A percentile compares a stretch with the other conserved stretches of the same genome.
These are phyloP conservation scores for Mya arenaria DNA, from an alignment of 1,140 invertebrate genomes.

Conservation along the genomic window DNA sequence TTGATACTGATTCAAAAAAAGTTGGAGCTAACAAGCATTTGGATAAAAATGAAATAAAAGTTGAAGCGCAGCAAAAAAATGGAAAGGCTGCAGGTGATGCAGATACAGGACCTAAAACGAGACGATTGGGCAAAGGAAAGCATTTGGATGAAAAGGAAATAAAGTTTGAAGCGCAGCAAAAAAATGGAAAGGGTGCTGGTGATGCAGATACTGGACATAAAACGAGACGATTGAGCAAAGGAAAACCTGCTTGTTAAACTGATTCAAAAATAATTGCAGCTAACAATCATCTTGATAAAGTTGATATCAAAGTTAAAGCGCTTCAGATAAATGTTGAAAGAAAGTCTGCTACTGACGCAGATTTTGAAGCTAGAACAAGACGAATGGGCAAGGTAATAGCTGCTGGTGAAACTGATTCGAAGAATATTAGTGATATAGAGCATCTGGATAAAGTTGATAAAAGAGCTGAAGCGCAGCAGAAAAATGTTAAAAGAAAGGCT, in stretches of 20 bases:
- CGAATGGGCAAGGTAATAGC: too few species aligned
- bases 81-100: background rate
- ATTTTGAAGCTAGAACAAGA: too few species aligned
- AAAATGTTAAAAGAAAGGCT: too few species aligned
- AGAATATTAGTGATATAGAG: too few species aligned
- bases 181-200: constrained; percentile 15
- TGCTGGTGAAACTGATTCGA: too few species aligned
- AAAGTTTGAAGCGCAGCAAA: background rate
- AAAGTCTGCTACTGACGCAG: constrained; percentile 9
- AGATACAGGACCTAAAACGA: background rate
- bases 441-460: too few species aligned
- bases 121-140: background rate
- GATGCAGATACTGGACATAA: constrained; percentile 2
- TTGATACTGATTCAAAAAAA: constrained; percentile 1
- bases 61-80: constrained; percentile 14
- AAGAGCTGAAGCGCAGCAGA: too few species aligned
- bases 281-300: constrained; percentile 6
- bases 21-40: too few species aligned
- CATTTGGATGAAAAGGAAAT: background rate
- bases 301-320: constrained; percentile 1
- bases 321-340: background rate
- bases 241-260: constrained; percentile 5
- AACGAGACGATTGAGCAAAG: background rate
- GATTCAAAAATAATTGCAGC: constrained; percentile 2
- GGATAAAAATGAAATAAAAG: too few species aligned